A percentile compares a stretch with the other conserved stretches of the same genome.
phyloP scores from a whole-genome alignment of 2,888 invertebrate species.

The Leptogaster cylindrica region DNA sequence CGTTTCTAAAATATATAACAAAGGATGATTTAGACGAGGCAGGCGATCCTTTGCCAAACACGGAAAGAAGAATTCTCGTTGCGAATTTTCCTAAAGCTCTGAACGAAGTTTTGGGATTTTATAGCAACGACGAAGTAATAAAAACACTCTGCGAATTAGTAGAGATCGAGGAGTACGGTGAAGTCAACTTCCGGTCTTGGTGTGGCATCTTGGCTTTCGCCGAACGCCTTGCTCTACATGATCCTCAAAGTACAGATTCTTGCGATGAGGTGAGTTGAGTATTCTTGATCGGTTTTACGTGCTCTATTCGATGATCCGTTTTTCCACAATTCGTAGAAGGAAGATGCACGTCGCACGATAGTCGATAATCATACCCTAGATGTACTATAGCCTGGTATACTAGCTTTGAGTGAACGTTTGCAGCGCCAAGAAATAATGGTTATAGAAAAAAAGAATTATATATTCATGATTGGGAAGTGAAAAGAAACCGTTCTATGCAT shows the following conservation, averaged over 20 bases:
- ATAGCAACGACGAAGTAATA: slow-evolving; percentile 58
- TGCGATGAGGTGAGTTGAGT: slow-evolving; percentile 68
- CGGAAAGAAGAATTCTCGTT: slow-evolving; percentile 54
- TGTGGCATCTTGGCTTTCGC: slow-evolving; percentile 79
- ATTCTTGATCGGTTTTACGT: too few species aligned
- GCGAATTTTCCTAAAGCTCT: slow-evolving; percentile 58
- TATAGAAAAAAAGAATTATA: too few species aligned
- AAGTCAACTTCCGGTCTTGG: slow-evolving; percentile 75
- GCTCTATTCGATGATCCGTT: too few species aligned
- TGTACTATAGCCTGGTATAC: too few species aligned
- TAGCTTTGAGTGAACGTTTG: too few species aligned
- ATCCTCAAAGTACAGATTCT: slow-evolving; percentile 69
- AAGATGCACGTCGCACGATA: too few species aligned
- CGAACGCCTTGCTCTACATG: slow-evolving; percentile 66
- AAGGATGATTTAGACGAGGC: slow-evolving; percentile 55
- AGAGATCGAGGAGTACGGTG: slow-evolving; percentile 50
- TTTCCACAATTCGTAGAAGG: too few species aligned
- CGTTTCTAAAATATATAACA: slow-evolving; percentile 62
- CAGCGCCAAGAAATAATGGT: too few species aligned
- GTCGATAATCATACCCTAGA: too few species aligned
- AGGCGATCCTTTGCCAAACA: slow-evolving; percentile 50
- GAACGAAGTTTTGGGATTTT: slow-evolving; percentile 60
- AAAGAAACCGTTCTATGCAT: too few species aligned
- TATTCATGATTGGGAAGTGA: too few species aligned
- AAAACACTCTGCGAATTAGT: slow-evolving; percentile 53